Percentiles rank a stretch among this genome's conserved stretches.
These are phyloP conservation scores for Ispidina lecontei DNA, from an alignment of 2,797 vertebrate species.

Conservation along the genomic window DNA sequence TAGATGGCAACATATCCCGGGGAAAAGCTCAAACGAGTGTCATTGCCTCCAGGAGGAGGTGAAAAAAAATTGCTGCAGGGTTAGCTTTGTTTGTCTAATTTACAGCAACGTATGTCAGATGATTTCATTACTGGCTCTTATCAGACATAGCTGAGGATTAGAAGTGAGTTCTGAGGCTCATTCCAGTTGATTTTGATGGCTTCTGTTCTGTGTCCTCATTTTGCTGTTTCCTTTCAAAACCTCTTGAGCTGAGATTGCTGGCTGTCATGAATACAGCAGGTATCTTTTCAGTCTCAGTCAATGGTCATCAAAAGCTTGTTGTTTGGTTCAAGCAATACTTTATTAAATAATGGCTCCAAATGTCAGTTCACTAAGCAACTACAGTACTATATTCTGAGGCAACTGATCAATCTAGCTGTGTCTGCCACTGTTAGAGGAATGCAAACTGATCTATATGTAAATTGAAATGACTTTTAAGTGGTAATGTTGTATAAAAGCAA, in stretches of 20 bases:
- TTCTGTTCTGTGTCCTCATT: neutral
- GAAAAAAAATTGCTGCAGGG: slow-evolving; percentile 19
- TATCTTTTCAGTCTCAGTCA: neutral
- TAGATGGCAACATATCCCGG: slow-evolving; percentile 61
- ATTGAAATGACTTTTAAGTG: neutral
- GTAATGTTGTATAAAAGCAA: neutral
- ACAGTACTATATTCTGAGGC: accelerated
- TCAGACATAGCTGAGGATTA: neutral
- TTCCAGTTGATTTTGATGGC: neutral
- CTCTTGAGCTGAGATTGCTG: neutral
- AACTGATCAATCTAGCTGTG: neutral
- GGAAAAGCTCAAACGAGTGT: neutral
- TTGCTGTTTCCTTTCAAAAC: neutral
- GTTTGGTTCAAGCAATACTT: neutral
- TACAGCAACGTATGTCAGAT: neutral
- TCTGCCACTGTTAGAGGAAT: neutral
- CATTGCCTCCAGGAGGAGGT: neutral
- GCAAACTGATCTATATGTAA: accelerated
- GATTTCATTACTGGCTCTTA: slow-evolving; percentile 3
- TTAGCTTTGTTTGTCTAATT: slow-evolving; percentile 26
- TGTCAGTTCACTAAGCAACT: neutral
- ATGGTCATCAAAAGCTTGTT: neutral
- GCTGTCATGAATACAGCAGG: neutral
- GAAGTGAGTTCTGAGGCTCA: neutral
- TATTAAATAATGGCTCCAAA: neutral